Conservation (phyloP, 2,797 vertebrate species). For the Zalophus californianus region DNA sequence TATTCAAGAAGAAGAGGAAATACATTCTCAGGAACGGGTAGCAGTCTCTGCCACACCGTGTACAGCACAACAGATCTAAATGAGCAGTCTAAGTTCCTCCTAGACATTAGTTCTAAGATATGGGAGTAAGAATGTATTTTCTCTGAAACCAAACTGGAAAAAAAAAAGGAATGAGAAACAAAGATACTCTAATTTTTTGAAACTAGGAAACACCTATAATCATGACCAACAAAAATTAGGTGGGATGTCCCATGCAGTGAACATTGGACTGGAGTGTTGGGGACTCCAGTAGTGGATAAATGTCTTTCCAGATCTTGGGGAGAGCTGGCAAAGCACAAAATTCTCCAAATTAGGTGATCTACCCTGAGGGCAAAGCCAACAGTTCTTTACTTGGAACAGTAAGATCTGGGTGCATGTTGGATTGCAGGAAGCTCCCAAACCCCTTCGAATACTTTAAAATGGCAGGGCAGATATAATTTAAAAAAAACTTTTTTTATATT, state of each 20-base stretch:
- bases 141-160: not conserved
- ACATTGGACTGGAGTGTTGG: not conserved
- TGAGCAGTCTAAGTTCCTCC: not conserved
- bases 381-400: not conserved
- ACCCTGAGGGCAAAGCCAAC: not conserved
- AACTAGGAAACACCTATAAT: not conserved
- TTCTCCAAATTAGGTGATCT: not conserved
- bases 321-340: not conserved
- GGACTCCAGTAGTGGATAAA: not conserved
- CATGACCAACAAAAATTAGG: constrained; percentile 1
- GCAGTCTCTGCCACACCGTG: not conserved
- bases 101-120: constrained; percentile 51
- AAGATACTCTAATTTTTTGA: constrained; percentile 15
- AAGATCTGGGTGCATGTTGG: not conserved
- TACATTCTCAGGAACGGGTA: not conserved
- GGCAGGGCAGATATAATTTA: not conserved
- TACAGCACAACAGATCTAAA: not conserved
- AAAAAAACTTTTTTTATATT: not conserved
- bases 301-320: not conserved
- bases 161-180: constrained; percentile 15
- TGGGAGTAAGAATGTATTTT: constrained; percentile 30
- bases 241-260: not conserved
- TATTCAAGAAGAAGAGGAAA: not conserved
- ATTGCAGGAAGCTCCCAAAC: not conserved
- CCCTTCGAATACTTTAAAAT: constrained; percentile 1